Evolutionary conservation across 2,113 vertebrate genomes (phyloP).

Genomic region (Hippocampus zosterae): DNA sequence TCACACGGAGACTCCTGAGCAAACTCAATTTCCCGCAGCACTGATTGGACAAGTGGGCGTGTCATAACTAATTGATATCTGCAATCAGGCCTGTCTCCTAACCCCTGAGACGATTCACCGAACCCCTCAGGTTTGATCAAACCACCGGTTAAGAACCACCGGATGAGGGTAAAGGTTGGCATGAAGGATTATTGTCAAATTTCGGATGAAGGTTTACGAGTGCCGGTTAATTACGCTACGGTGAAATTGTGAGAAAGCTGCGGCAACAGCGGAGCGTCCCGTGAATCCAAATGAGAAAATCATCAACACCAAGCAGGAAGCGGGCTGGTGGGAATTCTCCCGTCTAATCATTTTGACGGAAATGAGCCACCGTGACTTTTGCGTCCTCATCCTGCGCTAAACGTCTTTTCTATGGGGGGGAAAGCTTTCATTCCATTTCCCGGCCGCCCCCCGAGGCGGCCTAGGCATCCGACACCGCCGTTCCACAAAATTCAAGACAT

Average conservation of each 20-base stretch:
- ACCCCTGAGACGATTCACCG: too few species aligned
- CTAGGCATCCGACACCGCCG: constrained; percentile 22
- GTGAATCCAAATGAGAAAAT: background rate
- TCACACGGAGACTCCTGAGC: too few species aligned
- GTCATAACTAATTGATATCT: too few species aligned
- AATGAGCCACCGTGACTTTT: background rate
- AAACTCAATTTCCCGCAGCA: too few species aligned
- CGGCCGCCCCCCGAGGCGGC: constrained; percentile 29
- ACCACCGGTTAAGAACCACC: too few species aligned
- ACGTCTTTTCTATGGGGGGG: background rate
- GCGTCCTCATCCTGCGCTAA: background rate
- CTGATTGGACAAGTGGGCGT: too few species aligned
- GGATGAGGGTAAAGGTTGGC: background rate
- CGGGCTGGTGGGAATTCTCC: background rate
- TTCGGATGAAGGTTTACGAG: too few species aligned
- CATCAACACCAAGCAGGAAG: background rate
- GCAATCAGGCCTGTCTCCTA: too few species aligned
- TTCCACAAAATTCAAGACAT: too few species aligned
- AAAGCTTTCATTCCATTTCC: constrained; percentile 39
- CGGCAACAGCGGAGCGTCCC: background rate
- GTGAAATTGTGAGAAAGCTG: background rate
- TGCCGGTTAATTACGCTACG: too few species aligned
- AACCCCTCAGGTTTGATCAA: too few species aligned
- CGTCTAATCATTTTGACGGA: background rate
- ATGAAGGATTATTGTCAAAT: too few species aligned